Evolutionary conservation across 2,797 vertebrate genomes (phyloP).

Genomic region (Eremophila alpestris): DNA sequence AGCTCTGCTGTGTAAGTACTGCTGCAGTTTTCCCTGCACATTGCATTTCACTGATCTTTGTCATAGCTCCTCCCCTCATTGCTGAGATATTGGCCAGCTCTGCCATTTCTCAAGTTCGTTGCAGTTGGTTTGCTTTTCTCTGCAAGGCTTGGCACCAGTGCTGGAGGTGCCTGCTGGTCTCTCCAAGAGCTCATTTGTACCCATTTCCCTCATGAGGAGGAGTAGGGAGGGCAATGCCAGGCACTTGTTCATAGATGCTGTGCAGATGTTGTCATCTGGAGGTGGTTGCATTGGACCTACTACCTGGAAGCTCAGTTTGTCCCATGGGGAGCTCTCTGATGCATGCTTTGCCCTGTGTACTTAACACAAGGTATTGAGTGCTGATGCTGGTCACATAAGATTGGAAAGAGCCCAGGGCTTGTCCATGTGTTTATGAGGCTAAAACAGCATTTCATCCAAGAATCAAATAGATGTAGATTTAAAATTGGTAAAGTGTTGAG

Average conservation of each 20-base stretch:
- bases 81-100: neutral
- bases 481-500: neutral
- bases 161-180: neutral
- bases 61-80: neutral
- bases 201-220: rapidly evolving
- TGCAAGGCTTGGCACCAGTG: neutral
- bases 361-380: neutral
- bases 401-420: neutral
- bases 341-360: rapidly evolving
- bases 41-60: neutral
- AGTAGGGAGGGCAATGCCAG: neutral
- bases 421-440: neutral
- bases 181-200: neutral
- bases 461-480: neutral
- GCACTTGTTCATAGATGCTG: rapidly evolving
- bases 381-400: neutral
- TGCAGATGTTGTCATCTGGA: neutral
- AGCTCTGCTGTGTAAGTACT: neutral
- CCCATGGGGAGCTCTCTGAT: neutral
- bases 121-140: neutral
- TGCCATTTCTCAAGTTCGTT: neutral
- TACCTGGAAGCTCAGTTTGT: neutral
- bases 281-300: neutral
- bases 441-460: neutral
- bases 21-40: neutral